Evolutionary conservation across 2,797 vertebrate genomes (phyloP).

Genomic region (Chaetodon trifasciatus): DNA sequence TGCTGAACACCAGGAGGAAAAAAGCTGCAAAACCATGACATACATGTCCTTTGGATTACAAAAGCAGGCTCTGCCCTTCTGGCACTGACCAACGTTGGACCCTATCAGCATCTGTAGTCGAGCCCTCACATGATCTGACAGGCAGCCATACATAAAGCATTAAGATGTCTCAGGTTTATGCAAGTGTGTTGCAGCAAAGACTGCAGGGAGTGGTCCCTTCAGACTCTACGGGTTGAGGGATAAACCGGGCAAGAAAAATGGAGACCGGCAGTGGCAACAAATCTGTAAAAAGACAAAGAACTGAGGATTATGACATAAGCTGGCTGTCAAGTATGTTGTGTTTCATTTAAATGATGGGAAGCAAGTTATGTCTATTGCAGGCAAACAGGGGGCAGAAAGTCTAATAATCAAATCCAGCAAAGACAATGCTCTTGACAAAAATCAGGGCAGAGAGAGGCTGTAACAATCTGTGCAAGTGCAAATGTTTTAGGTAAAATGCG

Average conservation of each 20-base stretch:
- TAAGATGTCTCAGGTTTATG: constrained; percentile 58
- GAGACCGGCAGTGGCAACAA: constrained; percentile 21
- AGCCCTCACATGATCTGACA: constrained; percentile 50
- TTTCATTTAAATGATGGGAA: constrained; percentile 35
- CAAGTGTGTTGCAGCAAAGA: constrained; percentile 34
- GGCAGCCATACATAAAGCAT: constrained; percentile 51
- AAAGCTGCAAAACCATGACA: constrained; percentile 5
- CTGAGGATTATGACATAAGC: constrained; percentile 28
- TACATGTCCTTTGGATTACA: constrained; percentile 34
- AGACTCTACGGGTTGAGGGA: constrained; percentile 25
- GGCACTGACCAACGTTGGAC: constrained; percentile 19
- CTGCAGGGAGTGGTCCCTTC: constrained; percentile 48
- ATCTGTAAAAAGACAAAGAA: constrained; percentile 34
- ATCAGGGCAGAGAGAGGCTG: constrained; percentile 28
- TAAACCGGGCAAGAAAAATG: constrained; percentile 37
- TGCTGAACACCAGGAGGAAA: constrained; percentile 21
- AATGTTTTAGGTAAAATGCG: constrained; percentile 56
- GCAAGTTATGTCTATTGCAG: constrained; percentile 14
- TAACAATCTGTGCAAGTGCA: constrained; percentile 51
- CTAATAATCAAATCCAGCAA: constrained; percentile 35
- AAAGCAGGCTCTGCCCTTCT: constrained; percentile 13
- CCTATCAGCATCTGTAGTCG: constrained; percentile 7
- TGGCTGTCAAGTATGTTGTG: constrained; percentile 11
- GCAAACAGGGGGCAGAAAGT: constrained; percentile 20
- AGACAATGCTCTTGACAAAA: constrained; percentile 46